A percentile compares a stretch with the other conserved stretches of the same genome.
Conservation (phyloP, 2,888 invertebrate genomes). For the Punctoribates punctum region DNA sequence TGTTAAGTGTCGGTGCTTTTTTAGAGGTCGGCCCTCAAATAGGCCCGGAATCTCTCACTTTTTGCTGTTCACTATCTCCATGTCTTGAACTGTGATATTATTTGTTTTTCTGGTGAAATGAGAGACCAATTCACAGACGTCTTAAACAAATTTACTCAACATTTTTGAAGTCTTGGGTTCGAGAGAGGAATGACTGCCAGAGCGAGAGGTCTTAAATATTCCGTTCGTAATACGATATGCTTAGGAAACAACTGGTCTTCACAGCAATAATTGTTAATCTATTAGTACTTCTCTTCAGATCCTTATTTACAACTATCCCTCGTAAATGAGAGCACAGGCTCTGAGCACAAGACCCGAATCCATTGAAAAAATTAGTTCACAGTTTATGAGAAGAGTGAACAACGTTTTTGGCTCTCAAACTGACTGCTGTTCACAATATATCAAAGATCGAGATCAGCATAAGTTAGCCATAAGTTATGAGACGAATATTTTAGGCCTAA, state of each 20-base stretch:
- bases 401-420: too few species aligned
- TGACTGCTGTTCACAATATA: too few species aligned
- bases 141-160: constrained; percentile 31
- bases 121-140: background rate
- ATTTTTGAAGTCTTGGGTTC: background rate
- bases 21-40: background rate
- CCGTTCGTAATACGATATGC: constrained; percentile 5
- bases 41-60: background rate
- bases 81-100: background rate
- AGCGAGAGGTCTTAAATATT: too few species aligned
- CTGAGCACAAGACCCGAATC: background rate
- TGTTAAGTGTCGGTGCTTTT: constrained; percentile 13
- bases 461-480: too few species aligned
- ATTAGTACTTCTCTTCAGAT: background rate
- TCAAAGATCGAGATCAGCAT: too few species aligned
- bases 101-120: background rate
- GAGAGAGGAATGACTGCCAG: background rate
- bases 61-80: background rate
- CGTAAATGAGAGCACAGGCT: background rate
- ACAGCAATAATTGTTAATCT: constrained; percentile 8
- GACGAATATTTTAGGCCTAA: too few species aligned
- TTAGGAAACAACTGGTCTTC: constrained; percentile 21
- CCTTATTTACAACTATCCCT: constrained; percentile 6
- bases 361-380: too few species aligned
- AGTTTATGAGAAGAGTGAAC: too few species aligned